Evolutionary conservation across 2,888 invertebrate genomes (phyloP), one percentile per base, ranked within the genome.

Genomic region (Choristoneura rosaceana): DNA sequence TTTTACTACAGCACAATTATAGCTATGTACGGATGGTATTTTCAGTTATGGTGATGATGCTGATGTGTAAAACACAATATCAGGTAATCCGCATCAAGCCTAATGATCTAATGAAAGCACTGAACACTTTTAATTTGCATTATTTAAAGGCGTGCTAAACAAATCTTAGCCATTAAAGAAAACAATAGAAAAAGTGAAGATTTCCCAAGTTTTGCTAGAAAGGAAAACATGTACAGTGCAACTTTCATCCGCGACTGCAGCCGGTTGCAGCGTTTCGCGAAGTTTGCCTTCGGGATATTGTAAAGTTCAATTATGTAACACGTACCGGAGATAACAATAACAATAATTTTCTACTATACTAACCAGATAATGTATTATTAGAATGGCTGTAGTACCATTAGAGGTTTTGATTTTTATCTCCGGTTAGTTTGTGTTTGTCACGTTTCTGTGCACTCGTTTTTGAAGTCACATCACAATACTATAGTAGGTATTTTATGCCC

Each of bases 241-340:
- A 69, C 59, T 79, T 78, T 76, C 76, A 78, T 71, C 74, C 52
- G 12, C 62, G 68, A 52, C 75, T 66, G 78, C 69, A 67, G 74
- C 70, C 76, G 73, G 76, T 76, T 77, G 80, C 75, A 76, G 74
- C 77, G 69, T 74, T 73, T 67, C 76, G 70, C 61, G 17, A 76
- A 76, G 75, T 77, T 75, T 67, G 74, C 69, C 75, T 71, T 75
- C 74, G 74, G 78, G 77, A 82, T 74, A 79, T 78, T 80, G 79
- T 80, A 82, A 76, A 77, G 77, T 80, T 85, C 80, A 84, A 84
- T 82, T 81, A 81, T 81, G 77, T 79, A 80, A 76, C 75, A 77
- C 74, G 75, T 75, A 74, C 68, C 69, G 73, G 67, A 70, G 77
- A 82, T 81, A 78, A 82, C 78, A 82, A 81, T 79, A 79, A 81